A percentile compares a stretch with the other conserved stretches of the same genome.
phyloP scores from a whole-genome alignment of 2,113 vertebrate species.

The Paralichthys olivaceus region DNA sequence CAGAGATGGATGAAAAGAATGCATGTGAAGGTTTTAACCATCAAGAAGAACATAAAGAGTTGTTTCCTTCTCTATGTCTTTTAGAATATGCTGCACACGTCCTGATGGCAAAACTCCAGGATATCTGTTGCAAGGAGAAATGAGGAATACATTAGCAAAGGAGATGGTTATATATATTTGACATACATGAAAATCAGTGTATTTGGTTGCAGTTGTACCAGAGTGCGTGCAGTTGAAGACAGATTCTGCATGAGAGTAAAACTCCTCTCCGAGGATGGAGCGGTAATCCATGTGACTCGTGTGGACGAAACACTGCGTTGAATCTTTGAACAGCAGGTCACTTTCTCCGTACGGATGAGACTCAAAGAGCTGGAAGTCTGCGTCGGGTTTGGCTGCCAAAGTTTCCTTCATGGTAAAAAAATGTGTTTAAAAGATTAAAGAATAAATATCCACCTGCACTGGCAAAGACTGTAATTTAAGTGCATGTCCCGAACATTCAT shows the following conservation, averaged over 20 bases:
- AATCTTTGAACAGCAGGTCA: slow-evolving; percentile 91
- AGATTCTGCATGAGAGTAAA: slow-evolving; percentile 81
- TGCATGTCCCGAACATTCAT: neutral
- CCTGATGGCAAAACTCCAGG: slow-evolving; percentile 82
- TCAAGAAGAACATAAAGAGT: neutral
- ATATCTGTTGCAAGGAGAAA: slow-evolving; percentile 72
- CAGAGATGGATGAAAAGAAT: neutral
- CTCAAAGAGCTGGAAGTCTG: slow-evolving; percentile 86
- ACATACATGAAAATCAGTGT: neutral
- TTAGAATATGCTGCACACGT: slow-evolving; percentile 83
- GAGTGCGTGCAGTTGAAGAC: slow-evolving; percentile 89
- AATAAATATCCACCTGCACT: neutral
- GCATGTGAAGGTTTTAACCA: neutral
- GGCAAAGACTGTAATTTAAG: neutral
- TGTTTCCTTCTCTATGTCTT: slow-evolving; percentile 10
- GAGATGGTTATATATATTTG: neutral
- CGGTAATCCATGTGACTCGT: slow-evolving; percentile 84
- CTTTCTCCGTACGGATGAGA: slow-evolving; percentile 86
- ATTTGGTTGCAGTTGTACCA: slow-evolving; percentile 73
- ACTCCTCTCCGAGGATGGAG: slow-evolving; percentile 86
- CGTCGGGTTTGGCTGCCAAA: slow-evolving; percentile 71
- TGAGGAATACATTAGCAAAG: slow-evolving; percentile 13
- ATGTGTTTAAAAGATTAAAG: neutral
- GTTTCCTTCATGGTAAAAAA: slow-evolving; percentile 74
- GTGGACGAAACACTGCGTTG: slow-evolving; percentile 83